Base-by-base conservation (phyloP, 1,140 invertebrate species). In the Melanaphis sacchari region DNA sequence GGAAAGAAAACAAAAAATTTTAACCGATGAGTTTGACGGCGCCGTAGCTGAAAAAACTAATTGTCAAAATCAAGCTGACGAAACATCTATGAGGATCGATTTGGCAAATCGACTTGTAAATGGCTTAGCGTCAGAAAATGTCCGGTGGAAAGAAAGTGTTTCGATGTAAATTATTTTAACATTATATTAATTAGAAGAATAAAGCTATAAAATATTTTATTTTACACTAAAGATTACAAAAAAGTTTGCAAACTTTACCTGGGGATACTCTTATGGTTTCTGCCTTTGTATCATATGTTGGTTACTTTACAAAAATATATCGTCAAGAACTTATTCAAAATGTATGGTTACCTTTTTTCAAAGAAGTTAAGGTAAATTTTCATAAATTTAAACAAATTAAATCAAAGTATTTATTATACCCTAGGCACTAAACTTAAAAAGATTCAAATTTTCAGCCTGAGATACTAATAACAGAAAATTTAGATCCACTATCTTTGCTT, bases 231-330 rank as follows among this genome's bases (percentile, higher is more conserved):
- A 96, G 95, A 93, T 95, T 96, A 94, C 96, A 96, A 94, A 95
- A 94, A 94, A 96, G 97, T 94, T 97, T 96, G 94, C 96, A 97
- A 81, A 98, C 97, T 94, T 95, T 99, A 66, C 98, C 98, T 1
- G 98, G 98, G 6, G 98, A 99, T 94, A 97, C 99, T 54, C 95
- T 99, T 0, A 95, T 99, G 7, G 97, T 98, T 11, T 97, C 98
- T 11, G 98, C 98, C n/a, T 99, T 99, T 95, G 97, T 99, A 87
- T 99, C 98, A 0, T 99, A 99, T 95, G 97, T 99, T 18, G 99
- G 99, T 5, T 98, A 98, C 94, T 99, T 99, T 95, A 98, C 97
- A 15, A 97, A 97, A 94, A 96, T 96, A 84, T 99, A 99, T 95
- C 95, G 99, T 93, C 94, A 96, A 21, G 97, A 98, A 94, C 96